Base-by-base conservation (phyloP, 2,113 vertebrate species). In the Cephalopterus ornatus region DNA sequence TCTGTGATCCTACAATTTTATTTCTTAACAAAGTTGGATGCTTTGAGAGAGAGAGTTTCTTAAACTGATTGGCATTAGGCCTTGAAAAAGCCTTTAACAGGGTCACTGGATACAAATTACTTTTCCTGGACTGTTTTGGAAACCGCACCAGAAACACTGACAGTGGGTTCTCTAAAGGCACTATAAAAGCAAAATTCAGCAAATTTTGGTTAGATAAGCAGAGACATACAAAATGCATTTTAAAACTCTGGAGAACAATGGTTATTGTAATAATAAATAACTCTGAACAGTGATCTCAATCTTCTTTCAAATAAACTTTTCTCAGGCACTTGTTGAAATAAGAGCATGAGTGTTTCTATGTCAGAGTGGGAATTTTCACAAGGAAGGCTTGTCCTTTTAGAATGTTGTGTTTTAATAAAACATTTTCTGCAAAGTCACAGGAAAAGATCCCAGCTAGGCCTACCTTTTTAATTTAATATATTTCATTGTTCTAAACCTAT, bases 121-220 rank as follows among this genome's bases (percentile, higher is more conserved):
- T 95, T 77, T 92, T 79, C 58, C 73, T 3, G 0, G 26, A 91
- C 66, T 97, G 95, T 93, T 97, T 89, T 98, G 95, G 97, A 97
- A 97, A 97, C 95, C 1, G 0, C 28, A 58, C 32, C 59, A 92
- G 65, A 96, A 97, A 97, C 96, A 97, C 8, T 59, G 49, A 72
- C 53, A 49, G 26, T 24, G 39, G 39, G 66, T 79, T 15, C 46
- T 83, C 58, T 81, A 70, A 73, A 88, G 46, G 11, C 26, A 93
- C 80, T 96, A 74, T 88, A 92, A 92, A 93, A 96, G 86, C 19
- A 82, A 44, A 35, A 17, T 50, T 23, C 14, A 41, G 12, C 18
- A 72, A 53, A 80, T 85, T 78, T 66, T 91, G 46, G 49, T 93
- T 70, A 83, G 84, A 96, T 93, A 95, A 96, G 73, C 49, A 96